Conservation (phyloP, 2,113 vertebrate species). For the Ptilorrhoa leucosticta region DNA sequence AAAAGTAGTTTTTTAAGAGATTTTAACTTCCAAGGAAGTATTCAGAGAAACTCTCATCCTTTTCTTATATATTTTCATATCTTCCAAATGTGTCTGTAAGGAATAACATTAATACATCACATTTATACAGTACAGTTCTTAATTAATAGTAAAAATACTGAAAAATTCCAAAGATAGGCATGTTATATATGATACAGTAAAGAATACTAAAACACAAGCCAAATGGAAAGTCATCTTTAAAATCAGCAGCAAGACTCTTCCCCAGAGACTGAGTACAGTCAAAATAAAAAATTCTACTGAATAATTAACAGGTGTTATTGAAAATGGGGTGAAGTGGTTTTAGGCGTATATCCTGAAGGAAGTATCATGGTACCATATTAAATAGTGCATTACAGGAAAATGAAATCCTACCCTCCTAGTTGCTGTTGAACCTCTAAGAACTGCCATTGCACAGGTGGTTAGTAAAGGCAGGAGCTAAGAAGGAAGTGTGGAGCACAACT, state of each 20-base stretch:
- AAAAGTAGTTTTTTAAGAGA: accelerated
- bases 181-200: not conserved
- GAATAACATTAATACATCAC: not conserved
- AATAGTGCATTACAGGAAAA: constrained; percentile 5
- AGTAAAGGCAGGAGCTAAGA: not conserved
- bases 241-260: not conserved
- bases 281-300: not conserved
- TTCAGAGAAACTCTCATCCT: not conserved
- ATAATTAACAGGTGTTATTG: constrained; percentile 10
- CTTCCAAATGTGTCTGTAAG: not conserved
- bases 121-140: not conserved
- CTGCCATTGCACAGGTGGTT: not conserved
- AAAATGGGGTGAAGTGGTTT: not conserved
- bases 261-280: not conserved
- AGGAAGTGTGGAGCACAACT: not conserved
- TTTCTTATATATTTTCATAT: not conserved
- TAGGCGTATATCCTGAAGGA: constrained; percentile 6
- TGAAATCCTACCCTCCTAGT: not conserved
- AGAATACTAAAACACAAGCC: not conserved
- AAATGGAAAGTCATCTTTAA: not conserved
- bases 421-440: constrained; percentile 25
- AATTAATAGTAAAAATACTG: not conserved
- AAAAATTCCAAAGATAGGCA: not conserved
- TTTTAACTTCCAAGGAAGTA: not conserved
- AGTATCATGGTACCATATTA: not conserved